Evolutionary conservation across 2,888 invertebrate species (phyloP).

Genomic region (Notocelia uddmanniana): DNA sequence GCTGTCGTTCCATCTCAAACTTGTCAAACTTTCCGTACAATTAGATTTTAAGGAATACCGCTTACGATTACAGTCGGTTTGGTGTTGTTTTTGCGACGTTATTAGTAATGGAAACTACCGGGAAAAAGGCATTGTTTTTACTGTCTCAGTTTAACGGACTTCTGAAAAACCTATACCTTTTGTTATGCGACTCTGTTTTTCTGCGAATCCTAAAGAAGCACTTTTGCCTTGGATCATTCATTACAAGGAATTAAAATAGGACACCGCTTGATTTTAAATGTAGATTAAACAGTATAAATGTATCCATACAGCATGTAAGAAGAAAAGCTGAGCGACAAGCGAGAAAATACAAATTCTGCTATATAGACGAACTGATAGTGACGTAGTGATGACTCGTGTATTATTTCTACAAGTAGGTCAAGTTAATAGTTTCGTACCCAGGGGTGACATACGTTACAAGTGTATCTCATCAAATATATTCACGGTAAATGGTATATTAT

Average conservation of each 20-base stretch:
- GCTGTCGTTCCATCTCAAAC: too few relatives aligned
- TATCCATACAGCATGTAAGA: background rate
- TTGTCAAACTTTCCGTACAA: too few relatives aligned
- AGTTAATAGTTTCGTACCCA: background rate
- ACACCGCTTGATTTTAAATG: conserved; percentile 1
- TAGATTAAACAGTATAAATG: conserved; percentile 21
- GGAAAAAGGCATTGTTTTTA: background rate
- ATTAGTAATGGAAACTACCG: background rate
- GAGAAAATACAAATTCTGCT: too few relatives aligned
- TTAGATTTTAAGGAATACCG: too few relatives aligned
- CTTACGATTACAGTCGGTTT: too few relatives aligned
- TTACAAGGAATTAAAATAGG: conserved; percentile 10
- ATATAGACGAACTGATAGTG: too few relatives aligned
- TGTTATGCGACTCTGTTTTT: conserved; percentile 10
- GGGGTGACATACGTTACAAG: too few relatives aligned
- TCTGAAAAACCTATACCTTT: background rate
- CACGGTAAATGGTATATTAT: background rate
- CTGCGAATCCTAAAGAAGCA: background rate
- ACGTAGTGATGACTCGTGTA: too few relatives aligned
- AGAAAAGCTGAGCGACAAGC: too few relatives aligned
- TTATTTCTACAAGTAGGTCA: background rate
- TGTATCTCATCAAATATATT: background rate
- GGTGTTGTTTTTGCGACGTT: background rate
- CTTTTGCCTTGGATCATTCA: background rate
- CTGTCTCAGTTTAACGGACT: conserved; percentile 6